These are phyloP conservation scores for Furcula furcula DNA, from an alignment of 2,888 invertebrate species.

Conservation along the genomic window DNA sequence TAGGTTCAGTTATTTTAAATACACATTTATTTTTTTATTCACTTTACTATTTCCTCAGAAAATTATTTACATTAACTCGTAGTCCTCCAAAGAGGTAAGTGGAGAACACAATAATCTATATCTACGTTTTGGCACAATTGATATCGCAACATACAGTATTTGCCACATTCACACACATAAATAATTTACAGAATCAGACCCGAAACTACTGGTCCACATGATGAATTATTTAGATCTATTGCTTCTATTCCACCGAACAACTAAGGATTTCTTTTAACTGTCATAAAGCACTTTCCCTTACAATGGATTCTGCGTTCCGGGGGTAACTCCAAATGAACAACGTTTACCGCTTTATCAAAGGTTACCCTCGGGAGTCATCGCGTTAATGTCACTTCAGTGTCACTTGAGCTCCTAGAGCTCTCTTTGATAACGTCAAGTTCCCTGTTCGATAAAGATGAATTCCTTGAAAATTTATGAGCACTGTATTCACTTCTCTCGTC, in stretches of 20 bases:
- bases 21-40: slow-evolving; percentile 20
- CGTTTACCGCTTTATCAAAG: slow-evolving; percentile 67
- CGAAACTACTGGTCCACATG: slow-evolving; percentile 62
- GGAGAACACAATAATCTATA: slow-evolving; percentile 18
- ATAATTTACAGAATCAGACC: slow-evolving; percentile 48
- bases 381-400: slow-evolving; percentile 76
- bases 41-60: slow-evolving; percentile 16
- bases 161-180: slow-evolving; percentile 26
- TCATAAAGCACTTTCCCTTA: slow-evolving; percentile 43
- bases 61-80: slow-evolving; percentile 25
- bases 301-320: slow-evolving; percentile 49
- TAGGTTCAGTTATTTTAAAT: slow-evolving; percentile 3
- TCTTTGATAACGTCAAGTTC: slow-evolving; percentile 79
- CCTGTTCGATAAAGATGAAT: slow-evolving; percentile 73
- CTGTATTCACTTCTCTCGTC: slow-evolving; percentile 73
- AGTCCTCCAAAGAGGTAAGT: slow-evolving; percentile 12
- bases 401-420: slow-evolving; percentile 78
- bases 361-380: slow-evolving; percentile 78
- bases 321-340: slow-evolving; percentile 63
- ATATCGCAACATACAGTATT: slow-evolving; percentile 15
- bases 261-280: slow-evolving; percentile 45
- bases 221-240: slow-evolving; percentile 49
- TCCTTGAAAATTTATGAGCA: slow-evolving; percentile 71
- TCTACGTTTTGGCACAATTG: slow-evolving; percentile 25
- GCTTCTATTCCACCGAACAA: slow-evolving; percentile 37